phyloP scores from a whole-genome alignment of 2,113 vertebrate genomes.

The Syngnathoides biaculeatus region DNA sequence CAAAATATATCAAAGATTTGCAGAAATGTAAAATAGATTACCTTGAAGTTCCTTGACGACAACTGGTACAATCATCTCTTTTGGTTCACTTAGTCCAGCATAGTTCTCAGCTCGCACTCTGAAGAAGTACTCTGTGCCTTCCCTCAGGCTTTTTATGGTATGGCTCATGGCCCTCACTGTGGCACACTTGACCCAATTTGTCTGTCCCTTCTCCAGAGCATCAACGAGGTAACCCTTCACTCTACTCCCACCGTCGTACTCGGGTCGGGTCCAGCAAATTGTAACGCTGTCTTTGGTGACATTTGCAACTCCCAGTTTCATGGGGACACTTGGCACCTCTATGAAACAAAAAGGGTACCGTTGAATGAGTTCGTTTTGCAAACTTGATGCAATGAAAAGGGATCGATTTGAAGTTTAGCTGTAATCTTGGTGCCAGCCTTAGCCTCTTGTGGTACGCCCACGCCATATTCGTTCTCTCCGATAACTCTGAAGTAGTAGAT shows the following conservation, averaged over 20 bases:
- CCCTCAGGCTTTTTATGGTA: conserved; percentile 82
- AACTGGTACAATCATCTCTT: conserved; percentile 90
- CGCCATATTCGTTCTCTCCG: conserved; percentile 93
- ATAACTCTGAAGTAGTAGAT: conserved; percentile 91
- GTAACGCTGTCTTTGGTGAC: conserved; percentile 89
- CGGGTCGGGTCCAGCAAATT: conserved; percentile 89
- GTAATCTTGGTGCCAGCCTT: conserved; percentile 93
- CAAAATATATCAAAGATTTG: neutral
- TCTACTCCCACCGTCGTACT: conserved; percentile 93
- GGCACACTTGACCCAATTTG: conserved; percentile 92
- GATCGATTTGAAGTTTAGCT: conserved; percentile 71
- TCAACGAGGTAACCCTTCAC: conserved; percentile 87
- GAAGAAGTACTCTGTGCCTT: conserved; percentile 92
- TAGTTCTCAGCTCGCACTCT: conserved; percentile 95
- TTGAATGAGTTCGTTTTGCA: conserved; percentile 3
- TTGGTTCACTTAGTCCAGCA: conserved; percentile 93
- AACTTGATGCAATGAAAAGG: neutral
- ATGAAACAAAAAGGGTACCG: conserved; percentile 33
- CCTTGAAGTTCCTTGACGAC: conserved; percentile 84
- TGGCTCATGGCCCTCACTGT: conserved; percentile 84
- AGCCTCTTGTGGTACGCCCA: conserved; percentile 85
- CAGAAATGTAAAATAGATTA: conserved; percentile 22
- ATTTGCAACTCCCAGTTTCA: conserved; percentile 87
- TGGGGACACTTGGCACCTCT: conserved; percentile 94
- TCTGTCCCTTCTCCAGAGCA: conserved; percentile 90